Percentiles rank a stretch among this genome's conserved stretches.
Conservation (phyloP, 1,140 invertebrate species). For the Drosophila subpulchrella region DNA sequence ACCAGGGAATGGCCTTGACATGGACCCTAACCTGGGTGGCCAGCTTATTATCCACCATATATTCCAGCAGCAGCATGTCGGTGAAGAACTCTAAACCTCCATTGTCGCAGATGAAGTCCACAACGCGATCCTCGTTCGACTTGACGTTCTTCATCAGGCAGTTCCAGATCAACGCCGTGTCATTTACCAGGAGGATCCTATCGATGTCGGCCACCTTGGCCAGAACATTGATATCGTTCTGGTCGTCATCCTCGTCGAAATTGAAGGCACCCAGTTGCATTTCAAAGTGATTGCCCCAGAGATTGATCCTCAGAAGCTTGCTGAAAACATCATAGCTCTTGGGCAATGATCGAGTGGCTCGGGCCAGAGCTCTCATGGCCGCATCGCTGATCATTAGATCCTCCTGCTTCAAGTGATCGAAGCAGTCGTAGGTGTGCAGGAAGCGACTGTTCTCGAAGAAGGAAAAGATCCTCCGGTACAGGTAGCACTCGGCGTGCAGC, state of each 20-base stretch:
- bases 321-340: constrained; percentile 85
- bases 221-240: constrained; percentile 86
- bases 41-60: constrained; percentile 88
- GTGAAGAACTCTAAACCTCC: constrained; percentile 96
- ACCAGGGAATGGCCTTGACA: constrained; percentile 97
- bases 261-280: constrained; percentile 83
- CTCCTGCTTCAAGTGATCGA: constrained; percentile 90
- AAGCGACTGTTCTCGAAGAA: constrained; percentile 90
- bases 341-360: constrained; percentile 28
- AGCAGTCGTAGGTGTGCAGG: constrained; percentile 91
- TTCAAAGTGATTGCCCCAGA: constrained; percentile 94
- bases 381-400: constrained; percentile 86
- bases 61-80: constrained; percentile 94
- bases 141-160: constrained; percentile 53
- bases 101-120: constrained; percentile 96
- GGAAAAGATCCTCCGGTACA: constrained; percentile 94
- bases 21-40: constrained; percentile 92
- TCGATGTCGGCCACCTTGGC: constrained; percentile 88
- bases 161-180: constrained; percentile 87
- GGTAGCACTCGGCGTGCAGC: constrained; percentile 96
- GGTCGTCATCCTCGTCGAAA: constrained; percentile 89
- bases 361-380: constrained; percentile 86
- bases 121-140: constrained; percentile 46
- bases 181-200: constrained; percentile 89
- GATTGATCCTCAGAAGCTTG: constrained; percentile 86